Evolutionary conservation across 2,113 vertebrate species (phyloP), one percentile per base, ranked within the genome.

Genomic region (Indicator indicator): DNA sequence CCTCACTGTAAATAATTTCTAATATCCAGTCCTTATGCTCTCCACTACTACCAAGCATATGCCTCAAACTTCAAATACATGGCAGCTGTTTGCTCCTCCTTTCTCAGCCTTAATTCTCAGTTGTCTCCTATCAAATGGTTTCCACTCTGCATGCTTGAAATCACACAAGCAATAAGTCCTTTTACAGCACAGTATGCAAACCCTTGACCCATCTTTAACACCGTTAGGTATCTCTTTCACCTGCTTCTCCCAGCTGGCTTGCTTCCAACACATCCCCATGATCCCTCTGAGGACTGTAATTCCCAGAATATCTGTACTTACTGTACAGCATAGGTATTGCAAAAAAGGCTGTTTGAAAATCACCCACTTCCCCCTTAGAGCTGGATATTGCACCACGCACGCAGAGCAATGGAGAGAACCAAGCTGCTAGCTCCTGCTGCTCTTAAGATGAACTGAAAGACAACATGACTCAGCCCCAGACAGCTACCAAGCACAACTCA

Each of bases 381-480:
- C 30, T 74, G 56, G 42, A 62, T 72, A 14, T 46, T 81, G 0
- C 42, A 80, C 27, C 52, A 36, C 33, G 59, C 42, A 58, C 2
- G 44, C 24, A 24, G 16, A 68, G 46, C 32, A 86, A 82, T 80
- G 86, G 70, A 85, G 78, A 28, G 72, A 85, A 60, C 24, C 26
- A 12, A 17, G 89, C 75, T 73, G 68, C 89, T 92, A 0, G 1
- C 56, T 89, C 55, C 86, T 50, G 83, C 23, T 52, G 95, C 68
- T 77, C 84, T 93, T 87, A 0, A 0, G 71, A 83, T 91, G 79
- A 94, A 94, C 84, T 88, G 85, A 89, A 85, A 83, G 74, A 73
- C 86, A 91, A 62, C 75, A 80, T 94, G 95, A 97, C 89, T 94
- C 94, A 96, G 91, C 86, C 78, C 68, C 87, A 93, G 75, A 65